Conservation (phyloP, 2,797 vertebrate genomes). For the Artibeus lituratus region DNA sequence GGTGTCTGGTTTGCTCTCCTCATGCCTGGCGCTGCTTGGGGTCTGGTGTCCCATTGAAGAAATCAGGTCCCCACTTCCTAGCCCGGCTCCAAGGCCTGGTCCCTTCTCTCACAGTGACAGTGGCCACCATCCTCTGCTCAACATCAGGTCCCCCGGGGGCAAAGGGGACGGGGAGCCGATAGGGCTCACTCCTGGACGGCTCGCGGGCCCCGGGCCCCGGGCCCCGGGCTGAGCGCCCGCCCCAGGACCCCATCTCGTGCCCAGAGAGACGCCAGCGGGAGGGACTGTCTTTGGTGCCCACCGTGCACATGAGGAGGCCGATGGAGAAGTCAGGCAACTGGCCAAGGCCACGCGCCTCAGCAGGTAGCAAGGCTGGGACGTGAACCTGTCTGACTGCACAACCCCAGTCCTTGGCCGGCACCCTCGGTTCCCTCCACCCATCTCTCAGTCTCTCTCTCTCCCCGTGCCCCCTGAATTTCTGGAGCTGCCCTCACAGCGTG, state of each 20-base stretch:
- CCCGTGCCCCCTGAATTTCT: background rate
- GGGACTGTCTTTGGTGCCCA: no score
- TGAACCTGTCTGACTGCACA: background rate
- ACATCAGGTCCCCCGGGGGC: background rate
- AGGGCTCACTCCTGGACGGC: background rate
- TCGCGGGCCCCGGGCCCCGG: no score
- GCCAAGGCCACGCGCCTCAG: background rate
- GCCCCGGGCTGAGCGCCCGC: background rate
- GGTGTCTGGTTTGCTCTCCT: background rate
- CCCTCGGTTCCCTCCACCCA: background rate
- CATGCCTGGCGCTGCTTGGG: background rate
- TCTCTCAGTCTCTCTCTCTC: background rate
- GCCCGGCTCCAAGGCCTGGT: background rate
- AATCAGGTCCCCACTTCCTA: background rate
- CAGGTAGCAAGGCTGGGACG: background rate
- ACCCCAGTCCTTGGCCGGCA: background rate
- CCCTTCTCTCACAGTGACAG: background rate
- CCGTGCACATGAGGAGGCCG: background rate
- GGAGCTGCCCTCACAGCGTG: background rate
- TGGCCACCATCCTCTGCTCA: background rate
- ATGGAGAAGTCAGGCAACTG: background rate
- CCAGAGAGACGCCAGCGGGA: fast-evolving
- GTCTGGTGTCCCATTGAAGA: background rate
- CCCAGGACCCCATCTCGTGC: background rate
- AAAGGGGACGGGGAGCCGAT: background rate